Conservation (phyloP, 2,797 vertebrate species). For the Macropus fuliginosus region DNA sequence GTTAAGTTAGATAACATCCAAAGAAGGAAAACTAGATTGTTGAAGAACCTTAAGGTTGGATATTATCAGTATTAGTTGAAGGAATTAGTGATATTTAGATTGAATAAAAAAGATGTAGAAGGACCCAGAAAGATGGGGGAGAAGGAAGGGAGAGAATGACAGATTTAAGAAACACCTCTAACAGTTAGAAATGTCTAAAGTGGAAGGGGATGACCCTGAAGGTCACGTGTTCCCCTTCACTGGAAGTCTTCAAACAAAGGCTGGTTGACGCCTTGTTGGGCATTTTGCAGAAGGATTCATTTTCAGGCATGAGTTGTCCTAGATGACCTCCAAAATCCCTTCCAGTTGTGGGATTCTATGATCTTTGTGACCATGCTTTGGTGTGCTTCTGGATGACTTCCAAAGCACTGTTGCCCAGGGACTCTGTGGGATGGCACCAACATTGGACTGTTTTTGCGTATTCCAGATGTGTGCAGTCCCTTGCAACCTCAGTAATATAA, state of each 20-base stretch:
- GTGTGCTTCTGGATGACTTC: neutral
- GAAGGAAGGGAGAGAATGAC: neutral
- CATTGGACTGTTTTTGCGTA: slow-evolving; percentile 17
- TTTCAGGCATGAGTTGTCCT: neutral
- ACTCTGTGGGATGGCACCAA: slow-evolving; percentile 25
- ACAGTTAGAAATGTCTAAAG: neutral
- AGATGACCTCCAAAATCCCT: neutral
- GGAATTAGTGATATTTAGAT: neutral
- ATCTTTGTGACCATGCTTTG: slow-evolving; percentile 56
- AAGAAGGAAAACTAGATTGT: neutral
- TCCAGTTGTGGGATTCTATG: neutral
- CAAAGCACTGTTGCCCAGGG: slow-evolving; percentile 10
- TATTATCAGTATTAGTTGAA: neutral
- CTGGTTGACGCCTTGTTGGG: neutral
- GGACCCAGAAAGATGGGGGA: neutral
- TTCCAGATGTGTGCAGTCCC: slow-evolving; percentile 67
- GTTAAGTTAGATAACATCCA: neutral
- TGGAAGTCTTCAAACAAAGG: neutral
- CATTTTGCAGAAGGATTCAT: neutral
- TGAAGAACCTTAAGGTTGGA: neutral
- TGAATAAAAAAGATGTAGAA: neutral
- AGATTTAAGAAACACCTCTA: neutral
- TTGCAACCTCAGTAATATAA: slow-evolving; percentile 68
- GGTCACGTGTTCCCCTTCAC: neutral
- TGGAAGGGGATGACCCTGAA: neutral